A percentile compares a stretch with the other conserved stretches of the same genome.
These are phyloP conservation scores for Florisuga fusca DNA, from an alignment of 2,797 vertebrate species.

Conservation along the genomic window DNA sequence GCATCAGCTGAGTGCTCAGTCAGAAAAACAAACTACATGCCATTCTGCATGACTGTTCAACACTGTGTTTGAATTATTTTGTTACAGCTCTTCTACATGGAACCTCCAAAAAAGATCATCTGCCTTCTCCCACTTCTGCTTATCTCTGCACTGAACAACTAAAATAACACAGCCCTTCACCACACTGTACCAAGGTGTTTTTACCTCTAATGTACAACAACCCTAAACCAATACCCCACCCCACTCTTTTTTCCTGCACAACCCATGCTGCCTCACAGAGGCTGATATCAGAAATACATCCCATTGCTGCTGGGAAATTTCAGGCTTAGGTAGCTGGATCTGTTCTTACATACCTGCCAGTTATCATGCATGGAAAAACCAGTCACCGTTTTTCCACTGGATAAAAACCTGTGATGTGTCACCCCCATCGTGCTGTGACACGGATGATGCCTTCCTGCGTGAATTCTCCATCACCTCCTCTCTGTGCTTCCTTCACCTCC, in stretches of 20 bases:
- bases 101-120: background rate
- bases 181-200: background rate
- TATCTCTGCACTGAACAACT: background rate
- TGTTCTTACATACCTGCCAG: no score
- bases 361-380: no score
- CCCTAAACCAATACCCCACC: background rate
- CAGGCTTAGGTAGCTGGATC: no score
- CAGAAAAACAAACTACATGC: background rate
- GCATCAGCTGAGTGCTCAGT: background rate
- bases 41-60: background rate
- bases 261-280: no score
- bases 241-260: background rate
- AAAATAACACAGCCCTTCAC: background rate
- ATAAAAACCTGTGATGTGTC: no score
- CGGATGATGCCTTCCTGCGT: no score
- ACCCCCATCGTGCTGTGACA: no score
- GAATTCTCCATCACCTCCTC: no score
- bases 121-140: background rate
- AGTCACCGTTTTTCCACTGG: no score
- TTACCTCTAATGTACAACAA: fast-evolving
- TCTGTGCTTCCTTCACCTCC: background rate
- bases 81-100: background rate
- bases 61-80: background rate
- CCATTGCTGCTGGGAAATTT: no score
- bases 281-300: no score